Evolutionary conservation across 2,113 vertebrate genomes (phyloP).

Genomic region (Turnix velox): DNA sequence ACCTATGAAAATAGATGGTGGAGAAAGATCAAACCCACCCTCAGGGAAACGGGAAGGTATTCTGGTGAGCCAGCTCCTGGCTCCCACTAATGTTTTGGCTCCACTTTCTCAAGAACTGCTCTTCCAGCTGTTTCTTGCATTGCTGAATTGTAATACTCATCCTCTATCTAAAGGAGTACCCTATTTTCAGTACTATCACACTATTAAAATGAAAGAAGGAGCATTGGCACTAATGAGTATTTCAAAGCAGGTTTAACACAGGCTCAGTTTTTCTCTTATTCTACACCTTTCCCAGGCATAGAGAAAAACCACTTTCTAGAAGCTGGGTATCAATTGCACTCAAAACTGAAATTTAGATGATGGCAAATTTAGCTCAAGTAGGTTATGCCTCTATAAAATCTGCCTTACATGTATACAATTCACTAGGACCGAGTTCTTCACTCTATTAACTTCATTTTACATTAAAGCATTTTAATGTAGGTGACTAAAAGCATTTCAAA

Average conservation of each 20-base stretch:
- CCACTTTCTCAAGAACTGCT: neutral
- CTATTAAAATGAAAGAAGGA: neutral
- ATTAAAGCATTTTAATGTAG: neutral
- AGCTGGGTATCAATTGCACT: neutral
- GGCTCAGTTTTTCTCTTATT: neutral
- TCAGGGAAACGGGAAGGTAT: neutral
- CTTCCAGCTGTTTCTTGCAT: neutral
- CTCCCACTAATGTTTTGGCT: neutral
- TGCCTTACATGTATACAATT: fast-evolving
- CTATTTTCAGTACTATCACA: neutral
- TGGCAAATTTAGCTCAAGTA: neutral
- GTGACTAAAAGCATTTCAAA: neutral
- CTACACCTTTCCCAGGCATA: neutral
- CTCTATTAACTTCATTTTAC: neutral
- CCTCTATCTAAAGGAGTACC: neutral
- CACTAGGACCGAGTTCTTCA: neutral
- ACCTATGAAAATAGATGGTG: neutral
- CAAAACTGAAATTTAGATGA: neutral
- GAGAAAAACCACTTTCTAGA: neutral
- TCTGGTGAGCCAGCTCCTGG: neutral
- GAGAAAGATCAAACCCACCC: neutral
- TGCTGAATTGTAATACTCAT: neutral
- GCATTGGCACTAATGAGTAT: neutral
- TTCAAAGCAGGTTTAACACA: neutral
- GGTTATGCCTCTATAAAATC: neutral